Conservation (phyloP, 2,888 invertebrate genomes). For the Xestia ashworthii region DNA sequence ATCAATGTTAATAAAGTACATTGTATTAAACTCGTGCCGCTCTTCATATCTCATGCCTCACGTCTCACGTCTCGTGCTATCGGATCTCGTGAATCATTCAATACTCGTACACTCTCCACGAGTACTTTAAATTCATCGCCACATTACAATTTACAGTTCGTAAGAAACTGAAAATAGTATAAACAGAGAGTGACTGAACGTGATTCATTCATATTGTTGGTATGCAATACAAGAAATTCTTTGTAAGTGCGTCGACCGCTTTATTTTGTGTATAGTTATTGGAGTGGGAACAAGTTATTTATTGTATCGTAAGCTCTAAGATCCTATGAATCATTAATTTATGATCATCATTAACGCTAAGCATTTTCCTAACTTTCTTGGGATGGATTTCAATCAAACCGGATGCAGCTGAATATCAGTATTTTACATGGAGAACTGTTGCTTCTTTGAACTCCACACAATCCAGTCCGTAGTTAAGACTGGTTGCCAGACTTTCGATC, state of each 20-base stretch:
- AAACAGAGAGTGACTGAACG: constrained; percentile 35
- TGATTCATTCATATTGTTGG: constrained; percentile 58
- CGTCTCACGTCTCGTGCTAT: constrained; percentile 11
- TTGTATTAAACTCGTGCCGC: constrained; percentile 12
- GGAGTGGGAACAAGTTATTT: not conserved
- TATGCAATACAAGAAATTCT: constrained; percentile 30
- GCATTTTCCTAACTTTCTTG: not conserved
- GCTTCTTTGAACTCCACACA: not conserved
- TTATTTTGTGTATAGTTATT: not conserved
- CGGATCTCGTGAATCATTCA: constrained; percentile 54
- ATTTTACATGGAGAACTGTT: not conserved
- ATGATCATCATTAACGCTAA: not conserved
- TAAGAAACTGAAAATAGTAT: constrained; percentile 55
- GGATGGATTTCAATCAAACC: not conserved
- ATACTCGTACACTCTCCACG: constrained; percentile 23
- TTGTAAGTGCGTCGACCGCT: constrained; percentile 16
- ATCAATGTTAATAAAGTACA: constrained; percentile 48
- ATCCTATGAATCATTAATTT: not conserved
- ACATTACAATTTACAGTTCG: constrained; percentile 57
- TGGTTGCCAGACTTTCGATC: not conserved
- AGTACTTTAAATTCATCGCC: constrained; percentile 55
- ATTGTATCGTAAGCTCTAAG: not conserved
- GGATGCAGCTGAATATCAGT: not conserved
- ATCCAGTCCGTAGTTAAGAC: not conserved
- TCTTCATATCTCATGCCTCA: not conserved